Conservation (phyloP, 2,888 invertebrate genomes). For the Micoletzkya japonica region DNA sequence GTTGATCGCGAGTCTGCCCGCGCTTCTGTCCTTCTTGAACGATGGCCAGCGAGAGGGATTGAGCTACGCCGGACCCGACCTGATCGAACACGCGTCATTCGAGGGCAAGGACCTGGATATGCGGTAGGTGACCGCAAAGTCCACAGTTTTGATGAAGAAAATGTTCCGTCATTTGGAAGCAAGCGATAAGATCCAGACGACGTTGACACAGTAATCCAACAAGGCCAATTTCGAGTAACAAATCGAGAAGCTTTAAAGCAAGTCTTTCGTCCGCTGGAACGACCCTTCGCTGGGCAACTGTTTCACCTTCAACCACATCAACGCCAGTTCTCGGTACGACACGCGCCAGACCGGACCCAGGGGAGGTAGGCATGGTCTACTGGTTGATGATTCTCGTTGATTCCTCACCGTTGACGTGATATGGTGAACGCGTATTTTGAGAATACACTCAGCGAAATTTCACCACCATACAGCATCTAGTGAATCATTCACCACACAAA, state of each 20-base stretch:
- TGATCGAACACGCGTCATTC: neutral
- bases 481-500: no score
- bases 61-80: conserved; percentile 4
- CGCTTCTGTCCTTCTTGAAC: conserved; percentile 11
- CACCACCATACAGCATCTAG: no score
- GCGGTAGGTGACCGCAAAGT: no score
- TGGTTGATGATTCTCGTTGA: no score
- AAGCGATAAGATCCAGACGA: no score
- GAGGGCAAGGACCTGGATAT: conserved; percentile 5
- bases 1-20: conserved; percentile 8
- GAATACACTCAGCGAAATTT: no score
- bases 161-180: no score
- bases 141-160: no score
- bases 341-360: neutral
- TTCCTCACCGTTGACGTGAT: no score
- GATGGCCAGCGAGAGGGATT: neutral
- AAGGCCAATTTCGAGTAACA: no score
- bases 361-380: neutral
- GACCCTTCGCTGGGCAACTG: conserved; percentile 20
- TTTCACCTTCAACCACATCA: conserved; percentile 20
- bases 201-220: no score
- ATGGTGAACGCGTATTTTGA: no score
- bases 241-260: neutral
- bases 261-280: neutral
- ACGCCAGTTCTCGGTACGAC: neutral